These are phyloP conservation scores for Lamellibrachia luymesi DNA, from an alignment of 1,140 invertebrate genomes.

Conservation along the genomic window DNA sequence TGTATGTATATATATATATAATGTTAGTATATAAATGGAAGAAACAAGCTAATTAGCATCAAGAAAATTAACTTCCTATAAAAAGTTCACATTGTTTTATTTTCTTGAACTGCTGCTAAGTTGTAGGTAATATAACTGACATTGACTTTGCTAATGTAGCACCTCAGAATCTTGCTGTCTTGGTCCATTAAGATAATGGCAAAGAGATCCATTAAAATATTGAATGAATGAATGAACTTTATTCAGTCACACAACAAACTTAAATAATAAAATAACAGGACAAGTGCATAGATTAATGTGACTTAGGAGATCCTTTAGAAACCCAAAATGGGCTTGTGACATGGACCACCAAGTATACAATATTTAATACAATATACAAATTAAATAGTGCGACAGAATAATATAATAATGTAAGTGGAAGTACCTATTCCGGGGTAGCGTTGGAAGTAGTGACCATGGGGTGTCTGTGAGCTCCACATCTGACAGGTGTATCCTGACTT, in stretches of 20 bases:
- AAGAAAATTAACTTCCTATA: background rate
- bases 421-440: conserved; percentile 75
- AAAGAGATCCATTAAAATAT: background rate
- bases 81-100: background rate
- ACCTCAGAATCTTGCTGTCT: background rate
- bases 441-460: conserved; percentile 68
- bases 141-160: background rate
- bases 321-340: no score
- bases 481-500: conserved; percentile 73
- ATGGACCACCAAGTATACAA: no score
- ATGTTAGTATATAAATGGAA: background rate
- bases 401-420: background rate
- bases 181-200: background rate
- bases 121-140: background rate
- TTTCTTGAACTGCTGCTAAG: background rate
- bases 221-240: no score
- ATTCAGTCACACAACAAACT: no score
- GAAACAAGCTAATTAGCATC: background rate
- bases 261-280: no score
- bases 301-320: no score
- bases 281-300: no score
- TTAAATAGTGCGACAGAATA: no score
- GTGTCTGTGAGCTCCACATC: conserved; percentile 68
- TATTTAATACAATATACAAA: no score
- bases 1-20: no score